A percentile compares a stretch with the other conserved stretches of the same genome.
Conservation (phyloP, 2,113 vertebrate species). For the Erinaceus europaeus region DNA sequence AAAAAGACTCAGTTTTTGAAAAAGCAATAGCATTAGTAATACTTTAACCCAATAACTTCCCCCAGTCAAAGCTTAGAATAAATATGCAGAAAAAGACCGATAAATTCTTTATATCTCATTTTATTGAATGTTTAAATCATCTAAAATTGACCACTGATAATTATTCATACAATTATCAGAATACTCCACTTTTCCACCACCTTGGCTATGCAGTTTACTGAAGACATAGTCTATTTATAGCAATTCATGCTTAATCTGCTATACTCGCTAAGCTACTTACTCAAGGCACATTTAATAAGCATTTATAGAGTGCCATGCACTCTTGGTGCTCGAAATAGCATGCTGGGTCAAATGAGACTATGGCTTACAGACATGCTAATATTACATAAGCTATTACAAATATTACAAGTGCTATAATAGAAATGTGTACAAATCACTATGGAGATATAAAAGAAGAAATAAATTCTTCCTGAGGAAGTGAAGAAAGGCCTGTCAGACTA, state of each 20-base stretch:
- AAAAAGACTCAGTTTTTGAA: not conserved
- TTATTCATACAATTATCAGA: conserved; percentile 7
- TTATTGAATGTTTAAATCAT: conserved; percentile 2
- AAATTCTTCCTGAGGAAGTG: not conserved
- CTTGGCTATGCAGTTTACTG: not conserved
- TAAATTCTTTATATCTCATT: not conserved
- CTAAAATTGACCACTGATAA: not conserved
- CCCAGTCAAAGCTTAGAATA: not conserved
- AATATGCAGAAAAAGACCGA: not conserved
- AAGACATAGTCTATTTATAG: not conserved
- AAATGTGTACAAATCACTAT: not conserved
- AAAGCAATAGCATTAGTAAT: not conserved
- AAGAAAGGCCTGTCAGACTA: not conserved
- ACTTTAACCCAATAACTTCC: not conserved
- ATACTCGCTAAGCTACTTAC: conserved; percentile 2
- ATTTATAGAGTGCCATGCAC: not conserved
- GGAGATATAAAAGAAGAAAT: not conserved
- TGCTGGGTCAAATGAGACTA: not conserved
- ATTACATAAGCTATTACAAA: not conserved
- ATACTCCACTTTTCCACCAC: not conserved
- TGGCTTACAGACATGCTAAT: not conserved
- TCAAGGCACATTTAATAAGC: not conserved
- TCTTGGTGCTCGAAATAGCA: not conserved
- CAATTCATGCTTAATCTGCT: not conserved
- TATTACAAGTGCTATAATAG: not conserved